A percentile compares a stretch with the other conserved stretches of the same genome.
Evolutionary conservation across 2,888 invertebrate genomes (phyloP).

Genomic region (Troides helena): DNA sequence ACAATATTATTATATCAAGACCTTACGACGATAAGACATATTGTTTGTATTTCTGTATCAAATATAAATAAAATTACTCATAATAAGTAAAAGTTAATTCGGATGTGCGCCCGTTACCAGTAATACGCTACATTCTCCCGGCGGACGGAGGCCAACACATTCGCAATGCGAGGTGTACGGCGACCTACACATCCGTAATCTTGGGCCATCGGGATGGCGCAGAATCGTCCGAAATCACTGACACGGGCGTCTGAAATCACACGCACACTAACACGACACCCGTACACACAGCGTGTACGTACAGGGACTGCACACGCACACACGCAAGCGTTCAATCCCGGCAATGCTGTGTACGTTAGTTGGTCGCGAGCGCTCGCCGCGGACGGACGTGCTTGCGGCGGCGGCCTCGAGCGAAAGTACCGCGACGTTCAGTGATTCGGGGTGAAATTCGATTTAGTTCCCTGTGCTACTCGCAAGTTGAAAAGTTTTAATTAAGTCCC

Average conservation of each 20-base stretch:
- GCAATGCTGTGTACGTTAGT: slow-evolving; percentile 62
- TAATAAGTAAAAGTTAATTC: not conserved
- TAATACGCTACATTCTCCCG: slow-evolving; percentile 46
- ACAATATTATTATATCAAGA: too few species aligned
- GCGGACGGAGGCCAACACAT: slow-evolving; percentile 50
- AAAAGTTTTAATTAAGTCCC: not conserved
- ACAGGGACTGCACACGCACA: slow-evolving; percentile 51
- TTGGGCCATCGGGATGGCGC: slow-evolving; percentile 41
- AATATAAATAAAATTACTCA: too few species aligned
- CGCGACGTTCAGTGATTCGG: slow-evolving; percentile 17
- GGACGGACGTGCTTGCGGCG: slow-evolving; percentile 3
- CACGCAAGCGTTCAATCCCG: slow-evolving; percentile 53
- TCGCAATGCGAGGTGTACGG: slow-evolving; percentile 52
- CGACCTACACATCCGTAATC: slow-evolving; percentile 46
- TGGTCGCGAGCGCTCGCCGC: slow-evolving; percentile 6
- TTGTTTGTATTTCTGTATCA: too few species aligned
- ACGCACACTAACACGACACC: slow-evolving; percentile 43
- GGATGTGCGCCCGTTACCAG: slow-evolving; percentile 52
- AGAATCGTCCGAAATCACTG: slow-evolving; percentile 53
- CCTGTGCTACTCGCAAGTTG: not conserved
- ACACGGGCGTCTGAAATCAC: slow-evolving; percentile 50
- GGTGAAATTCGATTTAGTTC: slow-evolving; percentile 1
- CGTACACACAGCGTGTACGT: slow-evolving; percentile 40
- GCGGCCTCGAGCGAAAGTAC: slow-evolving; percentile 14
- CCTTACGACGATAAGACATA: too few species aligned